A percentile compares a stretch with the other conserved stretches of the same genome.
phyloP scores from a whole-genome alignment of 1,140 invertebrate species.

The Oncopeltus fasciatus region DNA sequence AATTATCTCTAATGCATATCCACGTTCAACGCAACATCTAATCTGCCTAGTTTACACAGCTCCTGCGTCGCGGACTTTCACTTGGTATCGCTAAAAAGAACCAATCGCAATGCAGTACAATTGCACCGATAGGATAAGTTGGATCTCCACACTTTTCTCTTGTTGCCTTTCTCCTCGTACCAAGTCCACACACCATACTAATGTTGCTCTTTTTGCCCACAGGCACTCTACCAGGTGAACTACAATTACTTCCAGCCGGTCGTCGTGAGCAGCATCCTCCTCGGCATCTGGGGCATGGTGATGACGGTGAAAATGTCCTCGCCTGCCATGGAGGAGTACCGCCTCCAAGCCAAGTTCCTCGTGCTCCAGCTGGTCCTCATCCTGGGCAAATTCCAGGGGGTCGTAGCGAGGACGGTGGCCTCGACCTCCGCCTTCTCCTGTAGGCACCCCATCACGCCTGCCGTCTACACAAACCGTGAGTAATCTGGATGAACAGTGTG shows the following conservation, averaged over 20 bases:
- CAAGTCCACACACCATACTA: no score
- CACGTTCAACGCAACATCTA: no score
- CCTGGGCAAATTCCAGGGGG: conserved; percentile 27
- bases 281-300: conserved; percentile 44
- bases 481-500: conserved; percentile 7
- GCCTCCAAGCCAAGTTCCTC: conserved; percentile 27
- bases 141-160: no score
- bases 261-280: conserved; percentile 39
- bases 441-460: conserved; percentile 29
- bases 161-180: no score
- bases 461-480: conserved; percentile 35
- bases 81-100: no score
- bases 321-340: conserved; percentile 30
- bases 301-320: conserved; percentile 38
- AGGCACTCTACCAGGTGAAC: conserved; percentile 41
- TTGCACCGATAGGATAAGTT: no score
- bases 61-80: no score
- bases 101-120: no score
- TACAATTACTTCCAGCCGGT: conserved; percentile 44
- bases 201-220: no score
- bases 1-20: no score
- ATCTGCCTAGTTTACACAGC: no score
- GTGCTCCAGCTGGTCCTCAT: conserved; percentile 28
- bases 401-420: conserved; percentile 23
- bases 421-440: conserved; percentile 25